A percentile compares a stretch with the other conserved stretches of the same genome.
These are phyloP conservation scores for Temnothorax nylanderi DNA, from an alignment of 1,140 invertebrate genomes.

Conservation along the genomic window DNA sequence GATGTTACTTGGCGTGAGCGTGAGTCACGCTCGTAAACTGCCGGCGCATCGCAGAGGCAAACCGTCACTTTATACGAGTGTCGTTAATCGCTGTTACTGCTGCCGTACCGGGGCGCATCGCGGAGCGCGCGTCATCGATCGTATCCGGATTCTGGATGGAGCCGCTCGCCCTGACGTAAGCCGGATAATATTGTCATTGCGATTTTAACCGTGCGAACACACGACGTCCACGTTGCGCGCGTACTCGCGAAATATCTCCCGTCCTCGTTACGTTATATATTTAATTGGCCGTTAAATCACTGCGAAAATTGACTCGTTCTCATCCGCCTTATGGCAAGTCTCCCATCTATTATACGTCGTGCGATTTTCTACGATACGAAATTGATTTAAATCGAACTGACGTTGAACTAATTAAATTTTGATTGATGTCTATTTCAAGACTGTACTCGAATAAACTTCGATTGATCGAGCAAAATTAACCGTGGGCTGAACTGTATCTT, in stretches of 20 bases:
- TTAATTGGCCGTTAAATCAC: not conserved
- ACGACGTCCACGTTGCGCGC: not conserved
- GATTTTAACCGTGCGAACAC: not conserved
- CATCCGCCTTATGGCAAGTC: not conserved
- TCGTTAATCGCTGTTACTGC: conserved; percentile 55
- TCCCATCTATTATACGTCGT: not conserved
- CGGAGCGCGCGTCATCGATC: conserved; percentile 37
- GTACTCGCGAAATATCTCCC: not conserved
- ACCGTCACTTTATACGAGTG: conserved; percentile 49
- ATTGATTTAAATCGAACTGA: not conserved
- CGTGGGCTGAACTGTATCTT: not conserved
- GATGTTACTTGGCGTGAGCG: conserved; percentile 48
- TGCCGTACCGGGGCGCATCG: conserved; percentile 14
- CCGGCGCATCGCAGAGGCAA: conserved; percentile 17
- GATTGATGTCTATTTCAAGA: conserved; percentile 5
- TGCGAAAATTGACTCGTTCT: conserved; percentile 1
- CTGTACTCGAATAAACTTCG: not conserved
- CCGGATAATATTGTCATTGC: conserved; percentile 33
- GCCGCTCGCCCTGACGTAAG: conserved; percentile 44
- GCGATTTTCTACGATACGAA: not conserved
- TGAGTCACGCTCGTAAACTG: conserved; percentile 60
- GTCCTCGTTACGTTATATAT: not conserved
- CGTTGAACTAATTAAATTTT: not conserved
- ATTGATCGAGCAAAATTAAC: not conserved
- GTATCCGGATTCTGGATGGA: conserved; percentile 55